Evolutionary conservation across 2,113 vertebrate genomes (phyloP), one percentile per base, ranked within the genome.

Genomic region (Chascanopsetta lugubris): DNA sequence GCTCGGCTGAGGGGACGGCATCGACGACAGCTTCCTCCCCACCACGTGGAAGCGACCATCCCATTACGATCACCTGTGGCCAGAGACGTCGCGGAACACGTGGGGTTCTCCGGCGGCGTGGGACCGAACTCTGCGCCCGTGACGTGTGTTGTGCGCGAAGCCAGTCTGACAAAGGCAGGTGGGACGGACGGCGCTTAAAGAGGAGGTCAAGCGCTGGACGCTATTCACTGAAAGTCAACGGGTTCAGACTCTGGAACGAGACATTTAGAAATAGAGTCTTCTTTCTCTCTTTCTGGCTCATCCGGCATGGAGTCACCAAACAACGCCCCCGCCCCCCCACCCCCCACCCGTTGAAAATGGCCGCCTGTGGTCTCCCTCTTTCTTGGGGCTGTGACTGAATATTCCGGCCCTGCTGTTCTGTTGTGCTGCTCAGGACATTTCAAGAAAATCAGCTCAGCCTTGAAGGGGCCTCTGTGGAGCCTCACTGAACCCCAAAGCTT

Each of bases 401-500:
- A 18, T 18, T 60, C n/a, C 11, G 2, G 32, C 45, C 58, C 49
- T 8, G 40, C 62, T 47, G 62, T 27, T 57, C 72, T 69, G 49
- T 49, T 68, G 63, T 34, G 51, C 26, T 45, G 53, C 21, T 7
- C 34, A 17, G 13, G 26, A n/a, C 72, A 36, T 61, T 75, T 56
- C 30, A 36, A 25, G 30, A 36, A 25, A 38, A 20, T 18, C 65
- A 49, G 55, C 47, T 15, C 17, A 3, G 63, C 30, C 63, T 20
- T 30, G 32, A 54, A 51, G 48, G 47, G 61, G 46, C 59, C 68
- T 71, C 65, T 34, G 40, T 42, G 73, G 66, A 61, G 51, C 46
- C 49, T 32, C 36, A 53, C 60, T 50, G 8, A 50, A 60, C 57
- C 50, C 40, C 55, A n/a, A 18, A 55, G 3, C 75, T 82, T 85